Evolutionary conservation across 2,888 invertebrate species (phyloP), one percentile per base, ranked within the genome.

Genomic region (Anthoptus insignis): DNA sequence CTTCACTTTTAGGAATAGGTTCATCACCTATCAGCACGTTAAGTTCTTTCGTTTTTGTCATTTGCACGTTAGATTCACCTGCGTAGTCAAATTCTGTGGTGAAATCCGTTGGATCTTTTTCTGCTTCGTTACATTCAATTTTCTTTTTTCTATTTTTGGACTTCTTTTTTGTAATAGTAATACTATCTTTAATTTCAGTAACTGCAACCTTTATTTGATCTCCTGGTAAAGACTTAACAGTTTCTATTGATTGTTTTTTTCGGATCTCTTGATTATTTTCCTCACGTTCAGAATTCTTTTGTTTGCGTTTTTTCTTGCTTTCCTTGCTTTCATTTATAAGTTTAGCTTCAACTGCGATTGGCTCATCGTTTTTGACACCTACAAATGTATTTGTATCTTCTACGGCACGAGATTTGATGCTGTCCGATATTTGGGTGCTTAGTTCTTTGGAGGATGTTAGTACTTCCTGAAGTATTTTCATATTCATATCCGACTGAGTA

Each of bases 21-120:
- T 39, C 39, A 16, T 7, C 8, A 39, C 16, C 39, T 5, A 8
- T 16, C 1, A 8, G 1, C 39, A 16, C 8, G 2, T 7, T n/a
- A 7, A 16, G 2, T 14, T 39, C 14, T 39, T 82, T 5, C 70
- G 64, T 75, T 83, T 84, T 64, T 79, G 85, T 83, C 6, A 14
- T 39, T 7, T 39, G 14, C 8, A 39, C 4, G 16, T 42, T 42
- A 9, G 19, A 1, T 19, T 19, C 42, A 9, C 19, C 19, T 3
- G 1, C 19, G 9, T 9, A 4, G 0, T 19, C 19, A 9, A 19
- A 42, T 19, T 5, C 19, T 42, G 19, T 19, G 3, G 39, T 42
- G 64, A 85, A 86, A 68, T 84, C 83, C 73, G 82, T 81, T 5
- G 86, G 69, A 63, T 83, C 83, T 65, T 78, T 83, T 64, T 86